These are phyloP conservation scores for Eueides isabella DNA, from an alignment of 1,140 invertebrate species.

Conservation along the genomic window DNA sequence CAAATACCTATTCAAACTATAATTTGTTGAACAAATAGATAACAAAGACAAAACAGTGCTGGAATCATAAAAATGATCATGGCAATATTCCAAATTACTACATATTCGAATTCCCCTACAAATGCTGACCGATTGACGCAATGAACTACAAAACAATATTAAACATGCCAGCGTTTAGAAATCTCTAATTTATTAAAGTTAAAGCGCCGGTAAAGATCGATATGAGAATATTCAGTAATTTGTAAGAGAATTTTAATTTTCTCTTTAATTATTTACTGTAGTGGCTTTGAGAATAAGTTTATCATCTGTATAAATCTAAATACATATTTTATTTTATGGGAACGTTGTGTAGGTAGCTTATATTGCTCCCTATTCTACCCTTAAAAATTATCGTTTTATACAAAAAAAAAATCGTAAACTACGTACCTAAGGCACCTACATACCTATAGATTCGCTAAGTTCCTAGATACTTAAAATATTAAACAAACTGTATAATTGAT, in stretches of 20 bases:
- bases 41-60: conserved; percentile 32
- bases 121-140: conserved; percentile 60
- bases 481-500: background rate
- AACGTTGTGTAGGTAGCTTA: too few relatives aligned
- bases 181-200: conserved; percentile 18
- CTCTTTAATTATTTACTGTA: background rate
- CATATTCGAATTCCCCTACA: conserved; percentile 58
- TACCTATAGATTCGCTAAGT: too few relatives aligned
- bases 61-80: conserved; percentile 57
- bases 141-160: conserved; percentile 35
- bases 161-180: conserved; percentile 17
- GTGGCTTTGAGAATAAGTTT: background rate
- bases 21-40: conserved; percentile 31
- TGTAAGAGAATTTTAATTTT: conserved; percentile 5
- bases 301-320: background rate
- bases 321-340: too few relatives aligned
- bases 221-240: too few relatives aligned
- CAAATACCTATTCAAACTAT: background rate
- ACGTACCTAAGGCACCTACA: too few relatives aligned
- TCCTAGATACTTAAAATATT: too few relatives aligned
- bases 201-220: background rate
- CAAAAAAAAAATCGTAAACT: too few relatives aligned
- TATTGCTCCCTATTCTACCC: too few relatives aligned
- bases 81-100: conserved; percentile 73
- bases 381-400: too few relatives aligned